Percentiles rank a stretch among this genome's conserved stretches.
phyloP scores from a whole-genome alignment of 35 echinoderm and acorn worm species.

The Ophiothrix spiculata region DNA sequence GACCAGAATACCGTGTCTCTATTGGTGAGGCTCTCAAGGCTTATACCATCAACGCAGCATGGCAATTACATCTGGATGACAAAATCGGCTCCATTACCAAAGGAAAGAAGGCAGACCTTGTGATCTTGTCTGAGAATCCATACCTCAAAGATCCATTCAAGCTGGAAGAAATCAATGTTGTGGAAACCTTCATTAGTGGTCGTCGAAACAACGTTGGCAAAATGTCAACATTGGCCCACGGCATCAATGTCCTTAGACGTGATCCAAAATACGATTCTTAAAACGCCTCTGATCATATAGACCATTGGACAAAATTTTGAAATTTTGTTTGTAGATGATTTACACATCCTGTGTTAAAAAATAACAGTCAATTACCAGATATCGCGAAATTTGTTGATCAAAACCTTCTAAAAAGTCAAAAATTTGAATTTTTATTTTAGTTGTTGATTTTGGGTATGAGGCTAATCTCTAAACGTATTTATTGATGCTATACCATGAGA shows the following conservation, averaged over 20 bases:
- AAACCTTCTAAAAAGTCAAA: too few species aligned
- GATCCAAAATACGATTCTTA: background rate
- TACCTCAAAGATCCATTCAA: conserved; percentile 41
- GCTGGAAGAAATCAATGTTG: conserved; percentile 24
- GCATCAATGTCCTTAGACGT: background rate
- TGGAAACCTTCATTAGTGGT: conserved; percentile 39
- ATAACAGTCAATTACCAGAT: too few species aligned
- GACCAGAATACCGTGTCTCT: conserved; percentile 50
- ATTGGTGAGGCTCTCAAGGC: conserved; percentile 55
- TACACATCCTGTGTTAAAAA: too few species aligned
- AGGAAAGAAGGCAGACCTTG: conserved; percentile 52
- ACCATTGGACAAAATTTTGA: too few species aligned
- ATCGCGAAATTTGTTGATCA: too few species aligned
- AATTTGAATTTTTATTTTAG: too few species aligned
- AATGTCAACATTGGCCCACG: background rate
- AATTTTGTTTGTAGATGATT: too few species aligned
- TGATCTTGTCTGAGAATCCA: conserved; percentile 40
- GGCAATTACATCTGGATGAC: conserved; percentile 33
- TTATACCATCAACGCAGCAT: conserved; percentile 57
- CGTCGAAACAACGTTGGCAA: conserved; percentile 31
- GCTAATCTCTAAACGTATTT: too few species aligned
- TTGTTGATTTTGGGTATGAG: too few species aligned
- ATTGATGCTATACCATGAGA: too few species aligned
- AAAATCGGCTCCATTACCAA: conserved; percentile 20
- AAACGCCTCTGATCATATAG: background rate